Percentiles rank a stretch among this genome's conserved stretches.
These are phyloP conservation scores for Eupithecia subumbrata DNA, from an alignment of 2,888 invertebrate species.

Conservation along the genomic window DNA sequence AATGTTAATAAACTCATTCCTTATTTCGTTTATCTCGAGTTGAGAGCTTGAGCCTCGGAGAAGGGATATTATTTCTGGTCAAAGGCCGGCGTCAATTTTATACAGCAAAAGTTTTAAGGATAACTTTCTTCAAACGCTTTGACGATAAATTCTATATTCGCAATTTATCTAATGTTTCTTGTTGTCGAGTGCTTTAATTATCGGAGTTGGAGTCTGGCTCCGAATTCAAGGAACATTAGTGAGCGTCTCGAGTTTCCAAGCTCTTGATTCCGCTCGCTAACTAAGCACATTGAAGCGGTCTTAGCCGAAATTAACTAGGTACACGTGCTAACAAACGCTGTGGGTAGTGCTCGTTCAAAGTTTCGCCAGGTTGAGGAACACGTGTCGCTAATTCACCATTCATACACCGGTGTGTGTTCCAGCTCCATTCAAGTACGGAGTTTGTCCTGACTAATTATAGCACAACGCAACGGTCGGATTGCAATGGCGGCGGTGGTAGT, in stretches of 20 bases:
- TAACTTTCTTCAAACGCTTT: conserved; percentile 39
- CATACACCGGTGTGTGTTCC: conserved; percentile 39
- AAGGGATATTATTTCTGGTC: conserved; percentile 50
- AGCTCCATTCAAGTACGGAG: conserved; percentile 45
- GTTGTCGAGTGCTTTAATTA: conserved; percentile 41
- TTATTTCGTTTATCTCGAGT: conserved; percentile 43
- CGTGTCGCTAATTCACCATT: conserved; percentile 47
- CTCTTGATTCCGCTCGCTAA: conserved; percentile 41
- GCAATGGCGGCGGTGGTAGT: conserved; percentile 51
- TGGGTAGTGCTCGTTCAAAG: conserved; percentile 36
- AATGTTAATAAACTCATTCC: conserved; percentile 45
- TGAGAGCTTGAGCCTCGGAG: conserved; percentile 37
- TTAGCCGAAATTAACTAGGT: conserved; percentile 38
- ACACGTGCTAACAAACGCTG: conserved; percentile 42
- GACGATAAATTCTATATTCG: conserved; percentile 34
- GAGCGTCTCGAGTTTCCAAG: conserved; percentile 32
- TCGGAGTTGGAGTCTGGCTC: conserved; percentile 24
- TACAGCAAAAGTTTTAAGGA: conserved; percentile 36
- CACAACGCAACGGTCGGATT: conserved; percentile 53
- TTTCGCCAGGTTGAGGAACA: conserved; percentile 38
- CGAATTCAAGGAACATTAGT: conserved; percentile 29
- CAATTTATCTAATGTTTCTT: conserved; percentile 41
- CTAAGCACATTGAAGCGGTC: conserved; percentile 39
- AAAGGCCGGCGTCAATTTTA: conserved; percentile 45
- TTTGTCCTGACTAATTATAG: conserved; percentile 61